Evolutionary conservation across 2,888 invertebrate genomes (phyloP), one percentile per base, ranked within the genome.

Genomic region (Celastrina argiolus): DNA sequence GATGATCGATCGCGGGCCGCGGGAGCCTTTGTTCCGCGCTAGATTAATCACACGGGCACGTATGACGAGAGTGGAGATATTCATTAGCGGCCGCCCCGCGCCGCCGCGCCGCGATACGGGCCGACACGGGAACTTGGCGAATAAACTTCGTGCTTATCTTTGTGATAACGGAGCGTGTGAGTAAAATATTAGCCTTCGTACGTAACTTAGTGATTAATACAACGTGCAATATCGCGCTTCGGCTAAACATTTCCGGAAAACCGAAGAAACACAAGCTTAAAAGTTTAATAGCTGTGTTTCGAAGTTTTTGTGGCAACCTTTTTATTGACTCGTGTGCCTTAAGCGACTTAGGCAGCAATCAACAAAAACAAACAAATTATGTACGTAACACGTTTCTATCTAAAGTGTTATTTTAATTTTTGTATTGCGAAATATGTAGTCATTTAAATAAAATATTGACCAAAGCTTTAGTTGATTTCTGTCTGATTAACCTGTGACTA

Each of bases 1-100:
- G 81, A 83, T 88, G 88, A 90, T 90, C 88, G 90, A 91, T 91
- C 80, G 82, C 72, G 74, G 85, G 85, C 84, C 80, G 83, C 82
- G 78, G 80, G 82, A 79, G 82, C 84, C 87, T 88, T 91, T 90
- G 89, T 91, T 86, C 83, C 78, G 74, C 71, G 78, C 76, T 82
- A 85, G 85, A 89, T 88, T 88, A 88, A 90, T 90, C 86, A 87
- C 81, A 87, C 82, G 71, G 74, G 76, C 81, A 77, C 79, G 76
- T 82, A 83, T 85, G 83, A 84, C 84, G 81, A 81, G 79, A 81
- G 75, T 79, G 76, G 81, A 83, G 82, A 84, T 87, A 88, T 88
- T 87, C 83, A 87, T 87, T 85, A 85, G 77, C 74, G 69, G 74
- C 51, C 51, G 51, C 22, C 51, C 12, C 22, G 45, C 45, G 74